Conservation (phyloP, 1,140 invertebrate species). For the Drosophila ohnishii region DNA sequence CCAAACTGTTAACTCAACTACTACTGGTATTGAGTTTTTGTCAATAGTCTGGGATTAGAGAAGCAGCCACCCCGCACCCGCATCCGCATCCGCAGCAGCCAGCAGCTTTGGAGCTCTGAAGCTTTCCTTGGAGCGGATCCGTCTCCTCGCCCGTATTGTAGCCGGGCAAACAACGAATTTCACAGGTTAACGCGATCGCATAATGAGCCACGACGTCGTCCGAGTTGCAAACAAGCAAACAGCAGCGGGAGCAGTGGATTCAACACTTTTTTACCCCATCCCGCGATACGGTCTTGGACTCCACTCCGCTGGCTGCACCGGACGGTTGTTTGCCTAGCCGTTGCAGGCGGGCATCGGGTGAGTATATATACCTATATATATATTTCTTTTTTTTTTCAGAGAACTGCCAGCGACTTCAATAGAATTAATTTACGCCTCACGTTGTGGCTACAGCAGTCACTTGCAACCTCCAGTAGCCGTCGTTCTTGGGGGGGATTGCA, state of each 20-base stretch:
- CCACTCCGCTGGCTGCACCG: constrained; percentile 1
- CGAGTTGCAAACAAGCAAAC: constrained; percentile 70
- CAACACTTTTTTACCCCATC: constrained; percentile 68
- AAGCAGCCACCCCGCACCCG: constrained; percentile 20
- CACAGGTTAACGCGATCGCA: constrained; percentile 83
- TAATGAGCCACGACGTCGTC: constrained; percentile 67
- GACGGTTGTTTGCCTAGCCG: constrained; percentile 48
- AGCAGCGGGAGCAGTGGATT: constrained; percentile 63
- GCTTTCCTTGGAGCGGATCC: constrained; percentile 21
- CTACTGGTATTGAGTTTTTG: constrained; percentile 82
- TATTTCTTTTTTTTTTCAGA: constrained; percentile 58
- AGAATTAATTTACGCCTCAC: constrained; percentile 83
- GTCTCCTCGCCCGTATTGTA: constrained; percentile 46
- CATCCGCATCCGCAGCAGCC: not conserved
- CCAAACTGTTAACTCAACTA: constrained; percentile 72
- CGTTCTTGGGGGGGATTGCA: not conserved
- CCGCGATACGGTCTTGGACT: constrained; percentile 22
- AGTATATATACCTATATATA: constrained; percentile 1
- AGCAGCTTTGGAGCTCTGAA: constrained; percentile 8
- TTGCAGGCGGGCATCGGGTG: constrained; percentile 8
- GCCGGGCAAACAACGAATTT: constrained; percentile 79
- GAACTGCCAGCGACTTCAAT: constrained; percentile 80
- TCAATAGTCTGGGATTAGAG: constrained; percentile 75
- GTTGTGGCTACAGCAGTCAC: constrained; percentile 32
- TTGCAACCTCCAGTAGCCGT: constrained; percentile 38